Evolutionary conservation across 1,140 invertebrate species (phyloP).

Genomic region (Lepidurus apus): DNA sequence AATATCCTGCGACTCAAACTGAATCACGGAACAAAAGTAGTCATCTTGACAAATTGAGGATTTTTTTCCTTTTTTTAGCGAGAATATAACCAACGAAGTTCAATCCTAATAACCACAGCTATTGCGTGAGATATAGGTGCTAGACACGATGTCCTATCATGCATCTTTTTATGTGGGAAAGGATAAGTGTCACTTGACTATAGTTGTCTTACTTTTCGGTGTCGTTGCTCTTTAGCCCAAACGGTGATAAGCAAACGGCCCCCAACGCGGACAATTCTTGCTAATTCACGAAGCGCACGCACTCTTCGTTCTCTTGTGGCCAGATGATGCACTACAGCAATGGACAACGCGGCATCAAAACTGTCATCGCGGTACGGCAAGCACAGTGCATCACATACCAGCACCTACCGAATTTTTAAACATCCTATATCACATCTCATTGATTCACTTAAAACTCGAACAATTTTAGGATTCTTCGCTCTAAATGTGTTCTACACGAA

Average conservation of each 20-base stretch:
- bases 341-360: constrained; percentile 89
- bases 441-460: neutral
- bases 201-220: constrained; percentile 58
- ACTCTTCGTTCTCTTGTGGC: constrained; percentile 84
- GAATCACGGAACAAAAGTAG: constrained; percentile 37
- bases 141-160: too few species aligned
- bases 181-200: too few species aligned
- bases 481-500: neutral
- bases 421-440: neutral
- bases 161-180: too few species aligned
- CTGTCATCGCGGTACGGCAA: constrained; percentile 86
- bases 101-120: neutral
- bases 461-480: neutral
- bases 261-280: constrained; percentile 79
- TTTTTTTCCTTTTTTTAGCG: neutral
- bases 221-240: constrained; percentile 93
- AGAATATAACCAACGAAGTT: neutral
- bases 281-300: constrained; percentile 76
- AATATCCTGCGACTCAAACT: constrained; percentile 88
- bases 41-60: neutral
- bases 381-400: constrained; percentile 80
- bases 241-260: constrained; percentile 89
- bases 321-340: constrained; percentile 91
- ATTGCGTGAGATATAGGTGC: too few species aligned
- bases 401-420: constrained; percentile 53